Evolutionary conservation across 2,797 vertebrate genomes (phyloP), one percentile per base, ranked within the genome.

Genomic region (Amazonetta brasiliensis): DNA sequence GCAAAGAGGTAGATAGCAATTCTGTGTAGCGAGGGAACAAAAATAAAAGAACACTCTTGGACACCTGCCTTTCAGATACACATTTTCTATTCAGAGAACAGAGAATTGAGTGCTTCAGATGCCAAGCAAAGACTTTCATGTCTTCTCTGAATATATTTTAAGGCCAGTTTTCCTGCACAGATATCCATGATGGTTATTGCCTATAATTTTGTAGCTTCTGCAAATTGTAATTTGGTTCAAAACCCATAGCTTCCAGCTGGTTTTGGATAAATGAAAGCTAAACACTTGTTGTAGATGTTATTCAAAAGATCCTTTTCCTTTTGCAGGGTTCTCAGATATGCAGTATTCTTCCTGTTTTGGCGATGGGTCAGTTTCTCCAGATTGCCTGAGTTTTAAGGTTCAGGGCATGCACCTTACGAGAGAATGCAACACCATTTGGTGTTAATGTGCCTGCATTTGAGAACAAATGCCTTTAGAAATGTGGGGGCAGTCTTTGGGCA

Each of bases 61-160:
- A 95, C 60, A 84, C 86, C 72, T 95, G 95, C 92, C 86, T 91
- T 96, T 94, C 58, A 87, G 31, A 80, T 72, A 30, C 23, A 35
- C 39, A 68, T 59, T 89, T 89, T 37, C 64, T 77, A 64, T 92
- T 95, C 67, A 80, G 46, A 79, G 64, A 64, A 58, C 44, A 89
- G 75, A 78, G 79, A 94, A 82, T 0, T 33, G 83, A 82, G 17
- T 64, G 60, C 68, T 87, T 55, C 39, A 69, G 30, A 84, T 91
- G 84, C 28, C 8, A 91, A 92, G 44, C 72, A 64, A 71, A 66
- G 31, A 58, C 31, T 96, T 95, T 25, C 7, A 15, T 60, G 43
- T 90, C 44, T 84, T 93, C 54, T 75, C 54, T 76, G 72, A 72
- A 21, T 87, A 28, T 75, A 17, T 82, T 94, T 92, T 84, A 94